Evolutionary conservation across 2,113 vertebrate genomes (phyloP).

Genomic region (Cromileptes altivelis): DNA sequence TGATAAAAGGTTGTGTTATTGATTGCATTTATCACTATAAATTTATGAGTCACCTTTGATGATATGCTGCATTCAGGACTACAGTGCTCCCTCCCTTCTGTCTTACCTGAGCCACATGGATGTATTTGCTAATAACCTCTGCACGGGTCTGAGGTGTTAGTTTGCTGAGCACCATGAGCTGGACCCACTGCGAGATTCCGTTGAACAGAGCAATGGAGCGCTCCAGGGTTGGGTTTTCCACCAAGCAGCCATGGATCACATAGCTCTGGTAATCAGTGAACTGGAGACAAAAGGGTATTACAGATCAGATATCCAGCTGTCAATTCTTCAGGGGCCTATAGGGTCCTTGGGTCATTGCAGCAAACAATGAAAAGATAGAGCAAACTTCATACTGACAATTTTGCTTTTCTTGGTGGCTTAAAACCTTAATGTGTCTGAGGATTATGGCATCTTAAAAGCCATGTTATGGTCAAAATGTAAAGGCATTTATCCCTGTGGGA

Average conservation of each 20-base stretch:
- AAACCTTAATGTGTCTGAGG: background rate
- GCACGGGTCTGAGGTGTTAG: slow-evolving; percentile 95
- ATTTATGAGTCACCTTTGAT: too few species aligned
- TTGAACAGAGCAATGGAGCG: slow-evolving; percentile 97
- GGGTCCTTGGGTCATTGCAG: background rate
- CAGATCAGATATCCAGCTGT: background rate
- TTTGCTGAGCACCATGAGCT: slow-evolving; percentile 98
- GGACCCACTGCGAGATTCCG: slow-evolving; percentile 98
- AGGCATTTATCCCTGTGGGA: background rate
- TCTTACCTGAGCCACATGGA: slow-evolving; percentile 95
- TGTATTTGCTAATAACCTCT: slow-evolving; percentile 97
- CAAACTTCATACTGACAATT: background rate
- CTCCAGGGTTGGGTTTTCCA: slow-evolving; percentile 96
- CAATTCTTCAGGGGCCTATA: background rate
- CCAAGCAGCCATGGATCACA: slow-evolving; percentile 93
- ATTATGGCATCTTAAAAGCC: background rate
- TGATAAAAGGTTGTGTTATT: too few species aligned
- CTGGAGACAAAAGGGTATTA: slow-evolving; percentile 72
- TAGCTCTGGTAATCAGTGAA: slow-evolving; percentile 98
- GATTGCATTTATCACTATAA: too few species aligned
- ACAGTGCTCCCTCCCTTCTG: background rate
- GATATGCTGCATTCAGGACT: background rate
- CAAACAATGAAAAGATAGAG: background rate
- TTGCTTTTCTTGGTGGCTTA: background rate
- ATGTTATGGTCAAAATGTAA: background rate